Percentiles rank a stretch among this genome's conserved stretches.
These are phyloP conservation scores for Terrapene triunguis DNA, from an alignment of 2,113 vertebrate genomes.

Conservation along the genomic window DNA sequence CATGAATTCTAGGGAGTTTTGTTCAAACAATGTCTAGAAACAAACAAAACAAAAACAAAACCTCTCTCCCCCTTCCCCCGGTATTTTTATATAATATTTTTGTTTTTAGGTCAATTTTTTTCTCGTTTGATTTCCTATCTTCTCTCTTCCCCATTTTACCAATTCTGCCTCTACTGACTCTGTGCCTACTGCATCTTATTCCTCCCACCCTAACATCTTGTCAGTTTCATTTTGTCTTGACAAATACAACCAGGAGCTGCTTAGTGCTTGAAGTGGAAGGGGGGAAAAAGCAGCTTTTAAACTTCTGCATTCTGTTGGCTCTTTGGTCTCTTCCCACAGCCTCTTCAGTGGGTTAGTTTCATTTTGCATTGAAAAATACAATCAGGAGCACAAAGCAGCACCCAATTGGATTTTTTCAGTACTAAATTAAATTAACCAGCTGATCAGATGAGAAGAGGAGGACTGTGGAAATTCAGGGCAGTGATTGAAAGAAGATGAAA, in stretches of 20 bases:
- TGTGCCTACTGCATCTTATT: background rate
- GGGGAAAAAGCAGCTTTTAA: constrained; percentile 41
- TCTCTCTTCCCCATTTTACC: background rate
- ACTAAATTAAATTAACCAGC: constrained; percentile 36
- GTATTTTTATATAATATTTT: background rate
- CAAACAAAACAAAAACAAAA: background rate
- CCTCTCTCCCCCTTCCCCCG: rapidly evolving
- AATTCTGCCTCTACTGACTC: background rate
- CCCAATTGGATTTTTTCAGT: background rate
- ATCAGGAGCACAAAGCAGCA: constrained; percentile 35
- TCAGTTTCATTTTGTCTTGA: constrained; percentile 45
- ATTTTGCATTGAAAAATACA: constrained; percentile 41
- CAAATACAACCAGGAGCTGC: constrained; percentile 14
- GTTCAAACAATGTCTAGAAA: background rate
- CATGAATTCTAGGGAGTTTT: background rate
- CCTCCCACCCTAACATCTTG: background rate
- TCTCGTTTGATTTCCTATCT: background rate
- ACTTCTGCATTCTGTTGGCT: constrained; percentile 11
- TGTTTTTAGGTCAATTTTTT: background rate
- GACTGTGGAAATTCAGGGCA: background rate
- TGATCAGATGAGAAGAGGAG: constrained; percentile 17
- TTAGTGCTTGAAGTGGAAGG: constrained; percentile 26
- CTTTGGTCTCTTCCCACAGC: background rate
- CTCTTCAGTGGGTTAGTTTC: constrained; percentile 30
- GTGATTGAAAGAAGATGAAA: background rate